Evolutionary conservation across 2,888 invertebrate genomes (phyloP).

Genomic region (Sesamia inferens): DNA sequence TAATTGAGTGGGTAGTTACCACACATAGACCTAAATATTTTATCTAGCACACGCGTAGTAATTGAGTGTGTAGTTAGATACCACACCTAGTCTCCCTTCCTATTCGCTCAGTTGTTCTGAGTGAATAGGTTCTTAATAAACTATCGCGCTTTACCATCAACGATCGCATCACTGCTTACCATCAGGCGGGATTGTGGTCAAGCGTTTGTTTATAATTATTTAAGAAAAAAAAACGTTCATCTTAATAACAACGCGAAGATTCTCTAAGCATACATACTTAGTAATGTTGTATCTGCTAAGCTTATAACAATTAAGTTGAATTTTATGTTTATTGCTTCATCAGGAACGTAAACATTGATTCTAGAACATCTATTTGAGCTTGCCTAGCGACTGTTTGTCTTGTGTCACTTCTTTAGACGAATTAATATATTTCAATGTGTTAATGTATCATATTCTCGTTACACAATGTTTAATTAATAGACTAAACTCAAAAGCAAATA

Average conservation of each 20-base stretch:
- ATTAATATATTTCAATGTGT: not conserved
- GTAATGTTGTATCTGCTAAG: constrained; percentile 18
- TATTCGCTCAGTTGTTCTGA: too few species aligned
- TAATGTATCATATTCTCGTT: not conserved
- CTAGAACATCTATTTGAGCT: constrained; percentile 6
- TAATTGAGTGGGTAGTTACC: not conserved
- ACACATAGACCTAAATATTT: too few species aligned
- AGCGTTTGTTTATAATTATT: too few species aligned
- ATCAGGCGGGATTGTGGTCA: too few species aligned
- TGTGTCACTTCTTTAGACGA: constrained; percentile 1
- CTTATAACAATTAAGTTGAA: constrained; percentile 14
- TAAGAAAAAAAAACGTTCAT: constrained; percentile 21
- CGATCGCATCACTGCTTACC: too few species aligned
- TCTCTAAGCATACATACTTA: constrained; percentile 2
- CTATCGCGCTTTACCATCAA: too few species aligned
- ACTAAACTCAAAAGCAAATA: not conserved
- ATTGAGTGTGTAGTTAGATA: too few species aligned
- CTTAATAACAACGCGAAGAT: not conserved
- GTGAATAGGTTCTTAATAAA: too few species aligned
- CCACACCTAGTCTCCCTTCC: too few species aligned
- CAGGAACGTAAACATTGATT: constrained; percentile 28
- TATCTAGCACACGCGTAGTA: too few species aligned
- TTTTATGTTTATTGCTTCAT: constrained; percentile 23
- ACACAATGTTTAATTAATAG: not conserved
- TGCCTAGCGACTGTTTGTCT: constrained; percentile 9